A percentile compares a stretch with the other conserved stretches of the same genome.
phyloP scores from a whole-genome alignment of 2,113 vertebrate genomes.

The Archocentrus centrarchus region DNA sequence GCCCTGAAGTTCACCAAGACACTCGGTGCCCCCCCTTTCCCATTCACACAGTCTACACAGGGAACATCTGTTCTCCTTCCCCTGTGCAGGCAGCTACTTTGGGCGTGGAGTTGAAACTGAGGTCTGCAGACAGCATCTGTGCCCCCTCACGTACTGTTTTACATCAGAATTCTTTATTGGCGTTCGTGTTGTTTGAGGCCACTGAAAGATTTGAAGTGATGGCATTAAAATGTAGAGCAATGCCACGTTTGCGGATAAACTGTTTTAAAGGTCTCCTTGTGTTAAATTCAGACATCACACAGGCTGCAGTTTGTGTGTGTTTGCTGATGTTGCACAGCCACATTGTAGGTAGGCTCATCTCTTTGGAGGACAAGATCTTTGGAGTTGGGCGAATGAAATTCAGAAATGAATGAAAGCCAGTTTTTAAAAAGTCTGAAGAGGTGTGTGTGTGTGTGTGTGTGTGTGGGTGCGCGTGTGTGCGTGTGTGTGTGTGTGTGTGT shows the following conservation, averaged over 20 bases:
- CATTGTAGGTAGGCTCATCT: background rate
- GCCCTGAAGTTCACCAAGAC: slow-evolving; percentile 51
- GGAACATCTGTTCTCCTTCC: slow-evolving; percentile 55
- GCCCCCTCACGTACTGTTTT: background rate
- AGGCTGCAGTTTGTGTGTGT: background rate
- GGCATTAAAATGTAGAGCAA: background rate
- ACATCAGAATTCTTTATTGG: background rate
- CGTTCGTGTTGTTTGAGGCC: background rate
- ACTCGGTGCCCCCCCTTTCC: background rate
- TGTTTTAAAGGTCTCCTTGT: background rate
- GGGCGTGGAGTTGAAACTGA: slow-evolving; percentile 21
- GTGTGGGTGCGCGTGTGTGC: accelerated
- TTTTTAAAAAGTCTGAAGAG: background rate
- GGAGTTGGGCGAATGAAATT: background rate
- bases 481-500: background rate
- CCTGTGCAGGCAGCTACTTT: slow-evolving; percentile 25
- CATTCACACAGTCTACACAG: background rate
- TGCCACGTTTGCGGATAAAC: background rate
- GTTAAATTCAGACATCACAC: background rate
- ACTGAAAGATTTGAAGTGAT: background rate
- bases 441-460: too few relatives aligned
- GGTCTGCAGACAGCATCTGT: slow-evolving; percentile 37
- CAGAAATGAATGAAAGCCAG: background rate
- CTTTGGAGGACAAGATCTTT: background rate
- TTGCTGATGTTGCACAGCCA: background rate